These are phyloP conservation scores for Porites evermanni DNA, from an alignment of 92 coral and sea anemone genomes.

Conservation along the genomic window DNA sequence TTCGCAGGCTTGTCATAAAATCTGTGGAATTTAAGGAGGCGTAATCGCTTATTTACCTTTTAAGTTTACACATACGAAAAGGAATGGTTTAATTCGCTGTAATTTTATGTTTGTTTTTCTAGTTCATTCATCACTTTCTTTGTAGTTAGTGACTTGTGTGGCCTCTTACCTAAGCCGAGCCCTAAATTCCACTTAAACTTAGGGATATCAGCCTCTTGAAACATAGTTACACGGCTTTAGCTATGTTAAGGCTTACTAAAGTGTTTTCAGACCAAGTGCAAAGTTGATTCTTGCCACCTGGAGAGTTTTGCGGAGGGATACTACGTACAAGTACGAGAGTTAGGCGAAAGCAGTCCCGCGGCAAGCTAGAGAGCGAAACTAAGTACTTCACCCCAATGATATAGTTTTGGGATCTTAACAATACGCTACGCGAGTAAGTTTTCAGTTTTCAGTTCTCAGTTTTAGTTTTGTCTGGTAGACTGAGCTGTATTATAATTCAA, in stretches of 20 bases:
- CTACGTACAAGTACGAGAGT: too few species aligned
- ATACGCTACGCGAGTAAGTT: too few species aligned
- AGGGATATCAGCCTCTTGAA: not conserved
- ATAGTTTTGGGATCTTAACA: too few species aligned
- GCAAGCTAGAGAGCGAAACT: not conserved
- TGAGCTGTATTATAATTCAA: too few species aligned
- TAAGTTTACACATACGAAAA: slow-evolving; percentile 14
- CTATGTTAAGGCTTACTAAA: not conserved
- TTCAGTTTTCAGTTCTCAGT: too few species aligned
- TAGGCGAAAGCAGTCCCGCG: too few species aligned
- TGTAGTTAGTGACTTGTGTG: not conserved
- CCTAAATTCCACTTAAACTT: not conserved
- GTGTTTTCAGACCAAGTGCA: not conserved
- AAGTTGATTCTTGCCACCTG: not conserved
- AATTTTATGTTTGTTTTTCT: slow-evolving; percentile 4
- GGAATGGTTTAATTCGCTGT: slow-evolving; percentile 4
- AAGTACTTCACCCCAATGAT: too few species aligned
- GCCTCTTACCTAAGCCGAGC: slow-evolving; percentile 8
- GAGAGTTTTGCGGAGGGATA: not conserved
- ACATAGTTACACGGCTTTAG: not conserved
- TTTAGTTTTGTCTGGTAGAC: too few species aligned
- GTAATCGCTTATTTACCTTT: slow-evolving; percentile 9
- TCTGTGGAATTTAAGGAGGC: not conserved
- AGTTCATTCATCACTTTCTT: slow-evolving; percentile 11
- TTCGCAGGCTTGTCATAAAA: slow-evolving; percentile 4